Percentiles rank a stretch among this genome's conserved stretches.
Evolutionary conservation across 1,140 invertebrate genomes (phyloP).

Genomic region (Protaetia brevitarsis): DNA sequence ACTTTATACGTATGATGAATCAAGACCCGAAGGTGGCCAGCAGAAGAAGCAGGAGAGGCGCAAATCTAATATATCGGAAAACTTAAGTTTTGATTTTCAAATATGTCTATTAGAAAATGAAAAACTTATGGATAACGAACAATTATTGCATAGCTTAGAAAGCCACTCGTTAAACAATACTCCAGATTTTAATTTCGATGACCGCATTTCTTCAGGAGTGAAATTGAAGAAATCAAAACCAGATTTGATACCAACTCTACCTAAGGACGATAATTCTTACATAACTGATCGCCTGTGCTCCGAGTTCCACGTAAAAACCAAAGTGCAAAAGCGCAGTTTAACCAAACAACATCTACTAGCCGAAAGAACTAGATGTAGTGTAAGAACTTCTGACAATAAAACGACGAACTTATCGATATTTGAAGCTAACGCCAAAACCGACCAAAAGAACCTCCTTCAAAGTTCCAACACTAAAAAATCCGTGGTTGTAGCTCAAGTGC

Average conservation of each 20-base stretch:
- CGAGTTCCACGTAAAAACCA: constrained; percentile 44
- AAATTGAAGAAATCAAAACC: constrained; percentile 40
- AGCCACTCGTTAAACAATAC: constrained; percentile 22
- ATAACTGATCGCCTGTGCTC: constrained; percentile 41
- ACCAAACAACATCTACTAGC: constrained; percentile 29
- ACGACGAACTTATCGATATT: constrained; percentile 20
- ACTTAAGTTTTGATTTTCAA: constrained; percentile 39
- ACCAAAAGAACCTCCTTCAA: not conserved
- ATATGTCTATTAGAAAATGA: constrained; percentile 42
- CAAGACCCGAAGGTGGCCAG: constrained; percentile 5
- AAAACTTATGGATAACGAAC: not conserved
- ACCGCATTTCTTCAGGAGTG: constrained; percentile 27
- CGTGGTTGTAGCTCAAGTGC: constrained; percentile 37
- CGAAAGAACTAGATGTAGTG: constrained; percentile 26
- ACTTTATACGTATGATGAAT: constrained; percentile 32
- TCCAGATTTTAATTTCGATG: constrained; percentile 31
- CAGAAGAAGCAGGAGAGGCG: constrained; percentile 19
- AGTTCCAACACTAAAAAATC: constrained; percentile 28
- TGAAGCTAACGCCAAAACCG: constrained; percentile 9
- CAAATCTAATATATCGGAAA: constrained; percentile 37
- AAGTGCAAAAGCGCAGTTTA: constrained; percentile 38
- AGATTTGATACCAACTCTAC: constrained; percentile 41
- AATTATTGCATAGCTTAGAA: constrained; percentile 2
- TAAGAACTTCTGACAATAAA: constrained; percentile 19
- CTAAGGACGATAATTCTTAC: constrained; percentile 36